Evolutionary conservation across 2,888 invertebrate species (phyloP).

Genomic region (Drosophila gaucha): DNA sequence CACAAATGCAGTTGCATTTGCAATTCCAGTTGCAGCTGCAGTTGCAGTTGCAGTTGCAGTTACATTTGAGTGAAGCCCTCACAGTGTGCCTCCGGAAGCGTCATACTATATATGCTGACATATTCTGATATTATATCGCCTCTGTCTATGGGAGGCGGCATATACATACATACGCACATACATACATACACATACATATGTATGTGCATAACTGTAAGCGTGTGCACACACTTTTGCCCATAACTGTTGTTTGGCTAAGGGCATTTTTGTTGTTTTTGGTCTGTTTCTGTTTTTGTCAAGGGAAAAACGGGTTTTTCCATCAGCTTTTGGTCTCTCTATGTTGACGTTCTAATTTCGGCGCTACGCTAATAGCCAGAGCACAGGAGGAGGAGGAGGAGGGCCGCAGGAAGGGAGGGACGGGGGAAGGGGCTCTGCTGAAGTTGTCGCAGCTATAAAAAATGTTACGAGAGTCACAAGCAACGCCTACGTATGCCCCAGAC

Average conservation of each 20-base stretch:
- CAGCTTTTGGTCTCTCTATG: conserved; percentile 27
- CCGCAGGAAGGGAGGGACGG: neutral
- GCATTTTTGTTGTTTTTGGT: conserved; percentile 27
- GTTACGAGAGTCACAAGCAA: conserved; percentile 52
- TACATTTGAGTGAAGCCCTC: conserved; percentile 21
- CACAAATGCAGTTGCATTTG: conserved; percentile 3
- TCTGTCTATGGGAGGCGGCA: too few species aligned
- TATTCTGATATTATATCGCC: conserved; percentile 53
- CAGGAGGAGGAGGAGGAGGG: neutral
- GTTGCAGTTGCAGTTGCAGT: conserved; percentile 11
- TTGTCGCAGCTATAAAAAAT: conserved; percentile 40
- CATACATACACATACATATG: conserved; percentile 1
- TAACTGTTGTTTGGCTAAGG: conserved; percentile 52
- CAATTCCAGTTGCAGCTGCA: conserved; percentile 15
- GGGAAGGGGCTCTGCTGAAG: conserved; percentile 15
- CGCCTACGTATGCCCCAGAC: conserved; percentile 48
- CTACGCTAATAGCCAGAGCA: conserved; percentile 31
- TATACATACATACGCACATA: conserved; percentile 24
- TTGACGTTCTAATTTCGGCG: conserved; percentile 60
- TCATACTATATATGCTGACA: conserved; percentile 21
- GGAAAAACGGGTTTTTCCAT: conserved; percentile 53
- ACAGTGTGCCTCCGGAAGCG: conserved; percentile 44
- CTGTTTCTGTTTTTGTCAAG: conserved; percentile 14
- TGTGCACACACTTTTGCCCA: conserved; percentile 29
- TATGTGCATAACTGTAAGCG: conserved; percentile 5